Evolutionary conservation across 2,888 invertebrate genomes (phyloP), one percentile per base, ranked within the genome.

Genomic region (Zaprionus bogoriensis): DNA sequence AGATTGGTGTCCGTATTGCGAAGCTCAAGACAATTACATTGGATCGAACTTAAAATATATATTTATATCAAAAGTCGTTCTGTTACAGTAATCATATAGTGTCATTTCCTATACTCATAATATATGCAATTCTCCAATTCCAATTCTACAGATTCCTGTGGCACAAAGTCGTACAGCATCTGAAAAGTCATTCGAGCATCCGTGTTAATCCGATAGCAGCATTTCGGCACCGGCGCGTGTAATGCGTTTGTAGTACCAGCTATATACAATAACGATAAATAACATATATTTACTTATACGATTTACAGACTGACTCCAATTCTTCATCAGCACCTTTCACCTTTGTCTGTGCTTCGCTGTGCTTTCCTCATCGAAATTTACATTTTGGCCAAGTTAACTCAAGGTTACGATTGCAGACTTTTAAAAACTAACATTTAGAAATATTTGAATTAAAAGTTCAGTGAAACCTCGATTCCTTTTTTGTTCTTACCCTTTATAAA

Each of bases 231-330:
- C 99, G 87, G 97, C 96, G 92, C 99, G 94, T 82, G 98, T 98
- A 89, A 99, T 99, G 92, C 97, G 95, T 77, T 99, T 99, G 90
- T 98, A 97, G 92, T 99, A 99, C 99, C 99, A 99, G 91, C 98
- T 98, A n/a, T 14, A 12, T 10, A 6, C 52, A 42, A 22, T 19
- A 38, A 27, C 41, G 3, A 36, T 20, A 25, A 7, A 32, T 23
- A 23, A 39, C 14, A 14, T n/a, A 39, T 12, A 17, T 12, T 17
- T 36, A 36, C 9, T 32, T 3, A 14, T n/a, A 3, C 12, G 14
- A 14, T 17, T 17, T 30, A 22, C 1, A 17, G 17, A 10, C 9
- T 19, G 5, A 12, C 12, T 14, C 12, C n/a, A n/a, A n/a, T n/a
- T n/a, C n/a, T n/a, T n/a, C n/a, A n/a, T n/a, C n/a, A n/a, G n/a